Conservation (phyloP, 2,113 vertebrate genomes). For the Ia io region DNA sequence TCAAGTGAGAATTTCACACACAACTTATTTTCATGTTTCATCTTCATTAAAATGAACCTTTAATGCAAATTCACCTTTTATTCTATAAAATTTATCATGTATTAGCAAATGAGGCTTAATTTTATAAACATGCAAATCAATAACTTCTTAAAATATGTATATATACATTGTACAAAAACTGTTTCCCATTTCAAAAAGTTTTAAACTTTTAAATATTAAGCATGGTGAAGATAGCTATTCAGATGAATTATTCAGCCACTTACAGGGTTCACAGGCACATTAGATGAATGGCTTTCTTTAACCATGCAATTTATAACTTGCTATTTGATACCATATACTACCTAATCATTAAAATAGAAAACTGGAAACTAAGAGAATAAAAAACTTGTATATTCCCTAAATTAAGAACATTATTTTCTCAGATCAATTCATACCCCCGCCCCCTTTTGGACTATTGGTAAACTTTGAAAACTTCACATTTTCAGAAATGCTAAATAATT, state of each 20-base stretch:
- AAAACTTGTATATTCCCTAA: constrained; percentile 80
- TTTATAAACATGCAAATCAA: constrained; percentile 82
- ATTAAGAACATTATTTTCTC: constrained; percentile 81
- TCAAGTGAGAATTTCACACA: constrained; percentile 68
- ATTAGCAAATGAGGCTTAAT: constrained; percentile 72
- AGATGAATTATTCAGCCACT: constrained; percentile 61
- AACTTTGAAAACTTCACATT: constrained; percentile 84
- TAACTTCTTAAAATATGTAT: constrained; percentile 69
- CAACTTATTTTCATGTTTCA: constrained; percentile 72
- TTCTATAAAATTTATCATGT: constrained; percentile 63
- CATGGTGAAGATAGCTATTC: constrained; percentile 80
- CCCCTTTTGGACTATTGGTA: constrained; percentile 81
- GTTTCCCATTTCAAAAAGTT: constrained; percentile 70
- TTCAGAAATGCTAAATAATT: constrained; percentile 83
- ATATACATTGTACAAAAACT: constrained; percentile 60
- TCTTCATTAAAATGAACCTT: constrained; percentile 75
- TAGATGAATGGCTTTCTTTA: constrained; percentile 78
- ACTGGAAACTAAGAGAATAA: constrained; percentile 80
- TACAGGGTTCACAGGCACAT: constrained; percentile 67
- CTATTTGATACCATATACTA: constrained; percentile 76
- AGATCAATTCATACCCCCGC: constrained; percentile 80
- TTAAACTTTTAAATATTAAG: constrained; percentile 75
- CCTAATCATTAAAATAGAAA: constrained; percentile 79
- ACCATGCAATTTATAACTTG: constrained; percentile 77
- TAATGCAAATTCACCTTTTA: constrained; percentile 71